Percentiles rank a stretch among this genome's conserved stretches.
phyloP scores from a whole-genome alignment of 2,888 invertebrate genomes.

The Coelopa pilipes region DNA sequence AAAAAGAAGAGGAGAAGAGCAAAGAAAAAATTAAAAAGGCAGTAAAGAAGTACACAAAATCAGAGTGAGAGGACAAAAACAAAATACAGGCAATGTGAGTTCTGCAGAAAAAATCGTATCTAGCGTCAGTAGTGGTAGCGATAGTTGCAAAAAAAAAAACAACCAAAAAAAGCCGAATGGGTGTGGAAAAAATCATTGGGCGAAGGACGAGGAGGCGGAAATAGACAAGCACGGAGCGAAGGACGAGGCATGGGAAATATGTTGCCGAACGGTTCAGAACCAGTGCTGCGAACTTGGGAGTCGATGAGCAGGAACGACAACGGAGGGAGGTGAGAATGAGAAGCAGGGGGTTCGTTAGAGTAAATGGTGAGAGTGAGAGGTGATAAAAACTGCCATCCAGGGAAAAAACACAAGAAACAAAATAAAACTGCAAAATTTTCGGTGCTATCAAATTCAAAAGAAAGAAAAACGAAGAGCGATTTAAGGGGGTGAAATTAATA shows the following conservation, averaged over 20 bases:
- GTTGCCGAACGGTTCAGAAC: not conserved
- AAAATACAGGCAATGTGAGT: not conserved
- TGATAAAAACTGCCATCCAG: too few species aligned
- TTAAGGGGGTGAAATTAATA: too few species aligned
- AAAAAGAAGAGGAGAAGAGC: not conserved
- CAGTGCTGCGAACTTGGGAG: not conserved
- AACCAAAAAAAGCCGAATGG: too few species aligned
- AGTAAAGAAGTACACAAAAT: not conserved
- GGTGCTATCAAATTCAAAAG: not conserved
- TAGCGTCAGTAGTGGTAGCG: too few species aligned
- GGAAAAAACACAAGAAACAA: constrained; percentile 37
- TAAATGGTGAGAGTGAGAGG: too few species aligned
- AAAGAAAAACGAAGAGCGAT: not conserved
- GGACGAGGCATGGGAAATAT: too few species aligned
- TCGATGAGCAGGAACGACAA: too few species aligned
- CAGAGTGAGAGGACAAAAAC: not conserved
- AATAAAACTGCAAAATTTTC: constrained; percentile 20
- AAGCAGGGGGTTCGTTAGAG: not conserved
- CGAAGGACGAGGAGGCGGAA: too few species aligned
- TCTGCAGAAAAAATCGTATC: too few species aligned
- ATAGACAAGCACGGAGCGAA: too few species aligned
- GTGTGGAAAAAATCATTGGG: too few species aligned
- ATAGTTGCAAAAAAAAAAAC: too few species aligned
- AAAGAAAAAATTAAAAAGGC: not conserved
- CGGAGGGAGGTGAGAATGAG: not conserved